Evolutionary conservation across 2,888 invertebrate species (phyloP), one percentile per base, ranked within the genome.

Genomic region (Dryococelus australis): DNA sequence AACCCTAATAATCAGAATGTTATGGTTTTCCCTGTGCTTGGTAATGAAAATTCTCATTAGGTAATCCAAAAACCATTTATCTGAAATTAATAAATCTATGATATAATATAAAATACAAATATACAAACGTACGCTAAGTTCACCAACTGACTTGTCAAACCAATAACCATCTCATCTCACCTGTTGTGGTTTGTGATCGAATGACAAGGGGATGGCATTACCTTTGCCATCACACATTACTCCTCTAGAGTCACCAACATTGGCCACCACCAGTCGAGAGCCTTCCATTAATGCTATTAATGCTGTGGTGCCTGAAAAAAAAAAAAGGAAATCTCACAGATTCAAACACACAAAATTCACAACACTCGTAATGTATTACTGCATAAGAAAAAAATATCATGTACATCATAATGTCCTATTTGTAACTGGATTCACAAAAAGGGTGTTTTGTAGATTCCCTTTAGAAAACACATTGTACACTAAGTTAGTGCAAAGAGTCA

Each of bases 121-220:
- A 35, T 35, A 35, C 35, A 35, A 35, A 35, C 4, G 35, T 35
- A 35, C 35, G 35, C 35, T 35, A 4, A 35, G 35, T 35, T 35
- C 35, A n/a, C n/a, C n/a, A n/a, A n/a, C n/a, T n/a, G 6, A 47
- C 47, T 12, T 12, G 47, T 47, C 47, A 47, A 6, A 47, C 47
- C 47, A 47, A 47, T 47, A 12, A 47, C 6, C 47, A 47, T n/a
- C 6, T 47, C 47, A 47, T 51, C 84, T 53, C 81, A 89, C 97
- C 94, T 98, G 97, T 91, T 98, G 97, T 79, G 99, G 99, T 93
- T 99, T 99, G 92, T 99, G 99, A 92, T 99, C 99, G 92, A 97
- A 98, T 0, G 99, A 98, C 12, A 99, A 93, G 24, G 98, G 98
- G 90, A 98, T 97, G 0, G 97, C 97, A 92, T 97, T 97, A 78